Conservation (phyloP, 1,140 invertebrate species). For the Drosophila orena region DNA sequence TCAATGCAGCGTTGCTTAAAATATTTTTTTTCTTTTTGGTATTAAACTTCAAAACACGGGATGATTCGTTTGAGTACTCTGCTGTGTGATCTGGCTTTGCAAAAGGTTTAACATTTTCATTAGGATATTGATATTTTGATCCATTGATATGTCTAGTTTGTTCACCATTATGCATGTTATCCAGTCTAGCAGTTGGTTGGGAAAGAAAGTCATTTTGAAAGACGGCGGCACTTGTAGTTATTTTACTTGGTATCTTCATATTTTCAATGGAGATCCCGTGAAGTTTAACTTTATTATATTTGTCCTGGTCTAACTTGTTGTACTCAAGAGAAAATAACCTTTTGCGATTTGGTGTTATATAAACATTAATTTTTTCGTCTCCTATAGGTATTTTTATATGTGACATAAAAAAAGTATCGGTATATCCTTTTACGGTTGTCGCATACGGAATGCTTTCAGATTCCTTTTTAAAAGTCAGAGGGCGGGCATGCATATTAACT, state of each 20-base stretch:
- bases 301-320: neutral
- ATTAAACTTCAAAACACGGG: neutral
- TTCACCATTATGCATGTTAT: neutral
- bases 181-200: neutral
- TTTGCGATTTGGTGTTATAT: conserved; percentile 39
- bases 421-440: conserved; percentile 31
- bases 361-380: conserved; percentile 50
- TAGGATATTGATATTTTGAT: too few relatives aligned
- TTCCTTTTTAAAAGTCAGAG: conserved; percentile 71
- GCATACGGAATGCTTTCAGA: conserved; percentile 32
- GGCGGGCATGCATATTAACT: conserved; percentile 68
- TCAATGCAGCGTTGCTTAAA: neutral
- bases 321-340: conserved; percentile 12
- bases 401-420: conserved; percentile 35
- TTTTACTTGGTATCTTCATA: too few relatives aligned
- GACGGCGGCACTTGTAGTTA: neutral
- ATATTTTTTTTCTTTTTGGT: neutral
- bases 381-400: conserved; percentile 53
- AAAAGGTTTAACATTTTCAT: neutral
- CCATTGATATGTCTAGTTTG: neutral
- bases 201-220: neutral
- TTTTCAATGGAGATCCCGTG: too few relatives aligned
- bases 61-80: neutral
- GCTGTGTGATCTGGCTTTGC: conserved; percentile 27
- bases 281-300: conserved; percentile 14